Percentiles rank a stretch among this genome's conserved stretches.
Conservation (phyloP, 2,888 invertebrate species). For the Patella ulyssiponensis region DNA sequence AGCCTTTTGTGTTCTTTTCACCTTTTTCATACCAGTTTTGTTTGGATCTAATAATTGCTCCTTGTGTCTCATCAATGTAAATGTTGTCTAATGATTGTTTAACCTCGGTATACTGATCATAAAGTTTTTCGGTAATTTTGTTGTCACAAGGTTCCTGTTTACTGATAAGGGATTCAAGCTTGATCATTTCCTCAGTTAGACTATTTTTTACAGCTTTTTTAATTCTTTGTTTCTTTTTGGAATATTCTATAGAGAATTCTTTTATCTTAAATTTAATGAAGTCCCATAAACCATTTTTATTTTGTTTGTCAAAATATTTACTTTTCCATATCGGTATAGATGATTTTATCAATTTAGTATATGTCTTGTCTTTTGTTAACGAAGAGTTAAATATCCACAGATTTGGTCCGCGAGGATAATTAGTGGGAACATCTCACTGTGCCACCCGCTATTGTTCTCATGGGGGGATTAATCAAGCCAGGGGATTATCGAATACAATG, state of each 20-base stretch:
- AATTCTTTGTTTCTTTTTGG: too few relatives aligned
- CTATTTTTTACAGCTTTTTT: too few relatives aligned
- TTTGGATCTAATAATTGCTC: constrained; percentile 3
- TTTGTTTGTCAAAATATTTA: neutral
- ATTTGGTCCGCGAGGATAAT: neutral
- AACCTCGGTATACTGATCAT: neutral
- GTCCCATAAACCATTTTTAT: neutral
- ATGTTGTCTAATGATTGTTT: neutral
- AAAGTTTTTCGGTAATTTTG: neutral
- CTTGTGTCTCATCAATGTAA: neutral
- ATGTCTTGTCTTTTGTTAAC: constrained; percentile 7
- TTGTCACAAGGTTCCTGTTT: neutral
- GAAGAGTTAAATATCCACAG: neutral
- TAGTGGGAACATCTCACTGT: too few relatives aligned
- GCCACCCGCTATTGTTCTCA: too few relatives aligned
- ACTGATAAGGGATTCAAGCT: neutral
- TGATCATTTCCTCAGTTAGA: neutral
- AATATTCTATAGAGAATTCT: too few relatives aligned
- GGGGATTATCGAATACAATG: too few relatives aligned
- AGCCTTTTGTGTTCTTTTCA: neutral
- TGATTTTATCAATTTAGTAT: neutral
- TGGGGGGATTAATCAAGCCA: too few relatives aligned
- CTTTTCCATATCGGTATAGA: neutral
- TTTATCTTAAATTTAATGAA: neutral
- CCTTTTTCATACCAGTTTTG: neutral